A percentile compares a stretch with the other conserved stretches of the same genome.
Evolutionary conservation across 2,113 vertebrate species (phyloP).

Genomic region (Bettongia penicillata): DNA sequence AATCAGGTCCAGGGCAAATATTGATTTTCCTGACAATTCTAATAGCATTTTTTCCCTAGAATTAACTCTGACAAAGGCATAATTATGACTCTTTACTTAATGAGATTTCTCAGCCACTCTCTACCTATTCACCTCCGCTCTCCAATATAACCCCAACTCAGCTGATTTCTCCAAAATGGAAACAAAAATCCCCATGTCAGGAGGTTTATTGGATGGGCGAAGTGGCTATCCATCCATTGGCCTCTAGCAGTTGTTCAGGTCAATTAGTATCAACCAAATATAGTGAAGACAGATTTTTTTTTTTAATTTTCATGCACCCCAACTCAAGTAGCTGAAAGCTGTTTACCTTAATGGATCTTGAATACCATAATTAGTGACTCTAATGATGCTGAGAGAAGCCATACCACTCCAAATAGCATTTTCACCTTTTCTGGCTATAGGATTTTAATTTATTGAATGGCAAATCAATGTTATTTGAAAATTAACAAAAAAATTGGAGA

Average conservation of each 20-base stretch:
- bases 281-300: neutral
- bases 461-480: constrained; percentile 3
- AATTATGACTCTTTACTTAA: constrained; percentile 66
- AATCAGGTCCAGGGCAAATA: constrained; percentile 40
- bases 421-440: neutral
- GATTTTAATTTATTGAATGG: neutral
- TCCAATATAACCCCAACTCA: constrained; percentile 23
- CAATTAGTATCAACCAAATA: neutral
- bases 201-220: constrained; percentile 11
- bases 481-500: neutral
- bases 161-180: constrained; percentile 26
- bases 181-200: neutral
- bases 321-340: neutral
- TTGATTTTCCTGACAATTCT: constrained; percentile 43
- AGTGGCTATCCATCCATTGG: neutral
- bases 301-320: neutral
- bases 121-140: neutral
- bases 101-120: constrained; percentile 49
- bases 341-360: constrained; percentile 37
- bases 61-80: constrained; percentile 53
- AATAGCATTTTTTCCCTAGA: constrained; percentile 28
- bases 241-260: neutral
- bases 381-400: neutral
- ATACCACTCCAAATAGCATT: neutral
- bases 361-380: constrained; percentile 50